These are phyloP conservation scores for Chamaetylas fuelleborni DNA, from an alignment of 2,113 vertebrate species.

Conservation along the genomic window DNA sequence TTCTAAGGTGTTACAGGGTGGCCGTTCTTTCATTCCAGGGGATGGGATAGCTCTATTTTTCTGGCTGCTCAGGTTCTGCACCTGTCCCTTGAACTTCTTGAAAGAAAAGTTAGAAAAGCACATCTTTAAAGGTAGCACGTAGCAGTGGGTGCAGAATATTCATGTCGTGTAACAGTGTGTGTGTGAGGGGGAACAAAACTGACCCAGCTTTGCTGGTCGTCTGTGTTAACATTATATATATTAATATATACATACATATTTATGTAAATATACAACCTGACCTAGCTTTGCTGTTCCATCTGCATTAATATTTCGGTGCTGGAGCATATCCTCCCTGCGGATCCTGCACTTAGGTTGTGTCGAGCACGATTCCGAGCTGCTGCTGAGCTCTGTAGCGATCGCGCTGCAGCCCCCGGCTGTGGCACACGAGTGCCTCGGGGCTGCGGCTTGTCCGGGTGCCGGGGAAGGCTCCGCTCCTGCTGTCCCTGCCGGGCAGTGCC, in stretches of 20 bases:
- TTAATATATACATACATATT: no score
- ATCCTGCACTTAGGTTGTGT: accelerated
- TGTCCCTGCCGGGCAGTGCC: background rate
- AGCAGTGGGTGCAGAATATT: background rate
- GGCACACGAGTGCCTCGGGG: accelerated
- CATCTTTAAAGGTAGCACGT: accelerated
- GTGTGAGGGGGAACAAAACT: background rate
- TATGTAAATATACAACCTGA: no score
- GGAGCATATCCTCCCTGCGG: accelerated
- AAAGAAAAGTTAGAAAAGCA: background rate
- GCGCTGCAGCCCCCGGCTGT: accelerated
- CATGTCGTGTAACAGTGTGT: accelerated
- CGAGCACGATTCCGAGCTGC: background rate
- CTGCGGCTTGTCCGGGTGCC: background rate
- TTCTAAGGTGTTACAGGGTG: accelerated
- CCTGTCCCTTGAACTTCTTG: background rate
- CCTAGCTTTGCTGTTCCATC: background rate
- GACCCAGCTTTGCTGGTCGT: background rate
- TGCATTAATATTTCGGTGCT: background rate
- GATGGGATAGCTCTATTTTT: background rate
- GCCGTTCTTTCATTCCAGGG: background rate
- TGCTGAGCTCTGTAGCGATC: background rate
- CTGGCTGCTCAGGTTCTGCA: background rate
- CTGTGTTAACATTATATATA: background rate
- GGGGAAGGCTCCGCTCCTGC: background rate